phyloP scores from a whole-genome alignment of 2,797 vertebrate species.

The Sebastiscus albofasciatus region DNA sequence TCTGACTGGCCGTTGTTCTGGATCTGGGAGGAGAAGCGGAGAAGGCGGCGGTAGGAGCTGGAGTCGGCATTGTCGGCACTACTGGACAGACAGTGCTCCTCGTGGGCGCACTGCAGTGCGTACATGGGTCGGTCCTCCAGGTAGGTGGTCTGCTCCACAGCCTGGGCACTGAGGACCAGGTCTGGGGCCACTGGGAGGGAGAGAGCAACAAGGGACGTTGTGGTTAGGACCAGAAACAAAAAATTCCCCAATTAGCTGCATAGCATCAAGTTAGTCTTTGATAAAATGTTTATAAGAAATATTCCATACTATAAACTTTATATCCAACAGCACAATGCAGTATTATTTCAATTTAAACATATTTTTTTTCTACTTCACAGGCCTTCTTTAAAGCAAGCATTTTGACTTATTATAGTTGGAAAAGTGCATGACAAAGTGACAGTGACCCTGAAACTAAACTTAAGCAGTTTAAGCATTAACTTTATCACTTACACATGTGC shows the following conservation, averaged over 20 bases:
- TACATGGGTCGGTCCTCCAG: conserved; percentile 96
- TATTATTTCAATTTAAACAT: neutral
- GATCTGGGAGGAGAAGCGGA: conserved; percentile 97
- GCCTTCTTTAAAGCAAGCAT: neutral
- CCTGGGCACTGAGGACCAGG: conserved; percentile 90
- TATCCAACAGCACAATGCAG: neutral
- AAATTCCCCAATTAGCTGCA: neutral
- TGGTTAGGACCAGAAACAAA: neutral
- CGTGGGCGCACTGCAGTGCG: conserved; percentile 91
- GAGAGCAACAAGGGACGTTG: neutral
- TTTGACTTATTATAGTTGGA: neutral
- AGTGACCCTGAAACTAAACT: neutral
- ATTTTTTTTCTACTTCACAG: neutral
- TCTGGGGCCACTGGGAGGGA: conserved; percentile 88
- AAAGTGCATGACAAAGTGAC: neutral
- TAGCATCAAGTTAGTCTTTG: neutral
- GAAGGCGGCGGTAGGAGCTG: conserved; percentile 88
- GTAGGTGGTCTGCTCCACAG: conserved; percentile 93
- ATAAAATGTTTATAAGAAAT: neutral
- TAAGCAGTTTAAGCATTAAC: neutral
- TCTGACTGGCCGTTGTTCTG: conserved; percentile 95
- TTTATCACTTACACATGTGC: neutral
- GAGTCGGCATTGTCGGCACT: conserved; percentile 76
- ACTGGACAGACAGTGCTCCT: conserved; percentile 92
- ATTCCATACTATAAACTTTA: neutral